phyloP scores from a whole-genome alignment of 2,113 vertebrate species.

The Callospermophilus lateralis region DNA sequence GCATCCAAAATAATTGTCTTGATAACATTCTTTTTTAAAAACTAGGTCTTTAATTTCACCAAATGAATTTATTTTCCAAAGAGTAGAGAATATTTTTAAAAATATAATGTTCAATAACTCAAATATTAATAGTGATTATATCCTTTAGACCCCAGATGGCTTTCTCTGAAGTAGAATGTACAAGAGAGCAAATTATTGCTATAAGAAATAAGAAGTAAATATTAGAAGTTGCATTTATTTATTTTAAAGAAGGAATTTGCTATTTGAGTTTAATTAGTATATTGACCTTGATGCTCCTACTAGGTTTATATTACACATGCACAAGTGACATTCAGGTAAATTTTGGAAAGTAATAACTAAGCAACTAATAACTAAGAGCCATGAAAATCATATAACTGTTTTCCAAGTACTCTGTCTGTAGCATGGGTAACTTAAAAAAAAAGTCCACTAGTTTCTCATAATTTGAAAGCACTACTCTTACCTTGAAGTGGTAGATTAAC shows the following conservation, averaged over 20 bases:
- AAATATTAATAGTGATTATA: neutral
- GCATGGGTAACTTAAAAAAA: neutral
- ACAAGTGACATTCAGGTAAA: neutral
- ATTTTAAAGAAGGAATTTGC: neutral
- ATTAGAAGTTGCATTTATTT: neutral
- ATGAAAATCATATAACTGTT: neutral
- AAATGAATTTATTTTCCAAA: neutral
- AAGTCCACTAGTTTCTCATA: neutral
- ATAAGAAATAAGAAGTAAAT: neutral
- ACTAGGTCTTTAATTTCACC: neutral
- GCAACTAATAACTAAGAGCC: neutral
- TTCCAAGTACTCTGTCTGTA: neutral
- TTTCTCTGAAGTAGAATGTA: neutral
- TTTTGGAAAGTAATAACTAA: neutral
- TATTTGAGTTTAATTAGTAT: neutral
- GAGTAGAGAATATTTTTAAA: neutral
- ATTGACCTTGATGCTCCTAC: neutral
- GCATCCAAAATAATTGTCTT: neutral
- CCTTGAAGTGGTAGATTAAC: neutral
- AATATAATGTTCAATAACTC: neutral
- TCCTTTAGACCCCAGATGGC: neutral
- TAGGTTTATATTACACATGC: neutral
- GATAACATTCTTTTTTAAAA: neutral
- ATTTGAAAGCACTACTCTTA: neutral
- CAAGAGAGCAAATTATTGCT: neutral